phyloP scores from a whole-genome alignment of 2,113 vertebrate species.

The Anhinga rufa region DNA sequence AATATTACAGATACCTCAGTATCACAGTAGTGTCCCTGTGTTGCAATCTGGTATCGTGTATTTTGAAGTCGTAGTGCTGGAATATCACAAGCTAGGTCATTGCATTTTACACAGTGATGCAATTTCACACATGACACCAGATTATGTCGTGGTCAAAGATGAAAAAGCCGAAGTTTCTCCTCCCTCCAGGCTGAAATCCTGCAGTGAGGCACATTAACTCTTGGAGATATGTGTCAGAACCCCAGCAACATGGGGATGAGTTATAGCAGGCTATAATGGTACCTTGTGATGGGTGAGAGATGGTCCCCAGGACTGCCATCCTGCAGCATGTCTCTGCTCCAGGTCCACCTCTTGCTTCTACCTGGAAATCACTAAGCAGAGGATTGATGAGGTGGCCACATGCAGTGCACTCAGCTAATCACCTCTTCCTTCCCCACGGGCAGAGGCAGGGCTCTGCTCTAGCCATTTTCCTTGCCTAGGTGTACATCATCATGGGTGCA shows the following conservation, averaged over 20 bases:
- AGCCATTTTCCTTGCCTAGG: background rate
- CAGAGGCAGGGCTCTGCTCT: background rate
- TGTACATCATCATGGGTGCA: background rate
- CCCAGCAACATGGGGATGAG: background rate
- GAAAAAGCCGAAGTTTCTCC: background rate
- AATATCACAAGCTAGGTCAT: background rate
- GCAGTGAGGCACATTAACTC: background rate
- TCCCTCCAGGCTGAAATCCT: background rate
- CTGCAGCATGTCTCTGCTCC: background rate
- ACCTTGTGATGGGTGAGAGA: background rate
- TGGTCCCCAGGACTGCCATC: background rate
- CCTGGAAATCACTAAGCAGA: background rate
- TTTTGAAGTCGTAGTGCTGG: background rate
- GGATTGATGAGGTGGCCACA: background rate
- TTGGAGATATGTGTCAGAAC: background rate
- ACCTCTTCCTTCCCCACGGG: background rate
- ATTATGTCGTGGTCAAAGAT: background rate
- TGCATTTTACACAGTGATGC: background rate
- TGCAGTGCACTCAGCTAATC: background rate
- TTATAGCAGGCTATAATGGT: background rate
- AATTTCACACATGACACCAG: background rate
- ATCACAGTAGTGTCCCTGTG: background rate
- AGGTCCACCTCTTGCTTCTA: background rate
- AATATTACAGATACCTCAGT: background rate
- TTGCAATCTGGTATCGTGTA: background rate